These are phyloP conservation scores for Embiotoca jacksoni DNA, from an alignment of 2,113 vertebrate species.

Conservation along the genomic window DNA sequence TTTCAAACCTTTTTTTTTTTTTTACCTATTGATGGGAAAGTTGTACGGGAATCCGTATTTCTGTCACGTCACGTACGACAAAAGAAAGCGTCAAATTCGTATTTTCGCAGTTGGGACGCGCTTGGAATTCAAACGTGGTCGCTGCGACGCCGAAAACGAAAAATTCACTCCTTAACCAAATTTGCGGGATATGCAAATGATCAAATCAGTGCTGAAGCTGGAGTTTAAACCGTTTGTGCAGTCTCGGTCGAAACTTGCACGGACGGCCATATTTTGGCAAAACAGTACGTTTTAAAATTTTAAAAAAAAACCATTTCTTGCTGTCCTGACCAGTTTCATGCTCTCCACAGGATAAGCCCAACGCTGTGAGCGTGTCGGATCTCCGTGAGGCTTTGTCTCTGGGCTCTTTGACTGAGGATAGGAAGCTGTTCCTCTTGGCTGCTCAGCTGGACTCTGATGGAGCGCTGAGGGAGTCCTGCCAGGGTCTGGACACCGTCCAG, in stretches of 20 bases:
- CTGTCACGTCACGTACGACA: not conserved
- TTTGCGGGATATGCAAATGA: too few species aligned
- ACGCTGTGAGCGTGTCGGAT: constrained; percentile 83
- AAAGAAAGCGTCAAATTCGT: too few species aligned
- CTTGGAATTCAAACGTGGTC: too few species aligned
- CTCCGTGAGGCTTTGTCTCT: constrained; percentile 87
- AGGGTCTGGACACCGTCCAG: constrained; percentile 84
- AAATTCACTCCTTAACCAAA: too few species aligned
- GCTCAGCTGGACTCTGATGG: constrained; percentile 84
- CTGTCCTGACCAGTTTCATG: not conserved
- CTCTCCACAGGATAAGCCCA: constrained; percentile 83
- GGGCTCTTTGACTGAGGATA: constrained; percentile 68
- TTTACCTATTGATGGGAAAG: not conserved
- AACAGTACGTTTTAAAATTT: too few species aligned
- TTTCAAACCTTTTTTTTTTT: not conserved
- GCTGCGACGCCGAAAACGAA: too few species aligned
- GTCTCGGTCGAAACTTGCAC: too few species aligned
- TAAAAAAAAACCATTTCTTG: too few species aligned
- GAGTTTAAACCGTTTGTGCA: too few species aligned
- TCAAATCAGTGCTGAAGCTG: too few species aligned
- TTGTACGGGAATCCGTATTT: not conserved
- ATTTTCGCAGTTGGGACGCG: too few species aligned
- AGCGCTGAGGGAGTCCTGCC: constrained; percentile 57
- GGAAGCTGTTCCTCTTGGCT: constrained; percentile 87
- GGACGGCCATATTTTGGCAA: too few species aligned